Percentiles rank a stretch among this genome's conserved stretches.
Evolutionary conservation across 2,797 vertebrate genomes (phyloP).

Genomic region (Muraenolepis orangiensis): DNA sequence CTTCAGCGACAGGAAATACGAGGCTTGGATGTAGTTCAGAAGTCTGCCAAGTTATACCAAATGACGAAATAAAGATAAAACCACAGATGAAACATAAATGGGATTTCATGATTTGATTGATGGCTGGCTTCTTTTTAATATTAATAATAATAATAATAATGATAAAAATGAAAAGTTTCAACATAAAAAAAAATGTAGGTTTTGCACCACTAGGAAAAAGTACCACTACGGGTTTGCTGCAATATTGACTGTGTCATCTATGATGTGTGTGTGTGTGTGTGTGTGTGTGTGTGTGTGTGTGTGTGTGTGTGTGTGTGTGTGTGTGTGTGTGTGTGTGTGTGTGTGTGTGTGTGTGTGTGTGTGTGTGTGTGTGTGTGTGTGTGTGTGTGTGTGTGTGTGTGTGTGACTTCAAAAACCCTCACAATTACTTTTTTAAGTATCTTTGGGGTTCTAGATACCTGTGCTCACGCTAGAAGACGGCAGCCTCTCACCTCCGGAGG

Average conservation of each 20-base stretch:
- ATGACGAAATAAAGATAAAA: conserved; percentile 68
- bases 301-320: too few species aligned
- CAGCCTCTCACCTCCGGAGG: conserved; percentile 73
- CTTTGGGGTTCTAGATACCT: conserved; percentile 66
- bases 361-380: too few species aligned
- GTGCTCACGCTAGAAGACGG: conserved; percentile 72
- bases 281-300: too few species aligned
- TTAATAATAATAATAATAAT: neutral
- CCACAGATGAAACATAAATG: conserved; percentile 65
- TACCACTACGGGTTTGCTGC: conserved; percentile 69
- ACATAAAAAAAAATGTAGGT: conserved; percentile 48
- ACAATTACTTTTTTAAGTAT: conserved; percentile 78
- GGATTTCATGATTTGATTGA: conserved; percentile 69
- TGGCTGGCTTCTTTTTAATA: conserved; percentile 60
- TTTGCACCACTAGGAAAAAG: conserved; percentile 51
- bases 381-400: too few species aligned
- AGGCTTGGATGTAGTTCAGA: too few species aligned
- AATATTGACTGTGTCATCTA: conserved; percentile 73
- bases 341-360: conserved; percentile 25
- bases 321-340: too few species aligned
- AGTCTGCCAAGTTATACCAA: conserved; percentile 38
- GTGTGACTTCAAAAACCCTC: conserved; percentile 69
- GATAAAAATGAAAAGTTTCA: conserved; percentile 46
- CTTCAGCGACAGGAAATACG: conserved; percentile 19
- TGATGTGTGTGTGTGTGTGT: conserved; percentile 56